These are phyloP conservation scores for Pogonus chalceus DNA, from an alignment of 1,140 invertebrate species.

Conservation along the genomic window DNA sequence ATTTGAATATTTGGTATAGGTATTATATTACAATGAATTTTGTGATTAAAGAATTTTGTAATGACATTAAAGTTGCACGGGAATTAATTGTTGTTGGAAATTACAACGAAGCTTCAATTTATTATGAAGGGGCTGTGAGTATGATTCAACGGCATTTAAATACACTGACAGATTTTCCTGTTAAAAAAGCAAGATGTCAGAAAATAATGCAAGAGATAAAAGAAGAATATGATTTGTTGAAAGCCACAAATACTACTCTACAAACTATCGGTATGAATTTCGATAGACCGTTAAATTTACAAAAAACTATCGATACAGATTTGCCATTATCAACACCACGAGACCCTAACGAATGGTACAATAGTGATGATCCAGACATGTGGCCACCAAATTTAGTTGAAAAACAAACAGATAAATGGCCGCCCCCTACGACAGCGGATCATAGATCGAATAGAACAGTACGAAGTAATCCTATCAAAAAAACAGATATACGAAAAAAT, in stretches of 20 bases:
- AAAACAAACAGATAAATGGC: constrained; percentile 77
- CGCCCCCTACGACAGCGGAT: constrained; percentile 74
- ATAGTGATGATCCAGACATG: constrained; percentile 63
- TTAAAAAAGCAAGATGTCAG: constrained; percentile 80
- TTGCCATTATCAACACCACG: constrained; percentile 66
- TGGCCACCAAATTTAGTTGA: constrained; percentile 58
- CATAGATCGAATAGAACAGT: constrained; percentile 43
- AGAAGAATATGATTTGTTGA: constrained; percentile 81
- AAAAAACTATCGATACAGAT: constrained; percentile 14
- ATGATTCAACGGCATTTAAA: constrained; percentile 78
- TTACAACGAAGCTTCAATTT: constrained; percentile 89
- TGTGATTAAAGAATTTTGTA: constrained; percentile 72
- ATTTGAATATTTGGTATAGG: too few relatives aligned
- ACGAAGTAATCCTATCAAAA: neutral
- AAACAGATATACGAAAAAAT: neutral
- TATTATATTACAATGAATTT: neutral
- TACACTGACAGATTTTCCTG: constrained; percentile 65
- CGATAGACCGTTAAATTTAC: constrained; percentile 10
- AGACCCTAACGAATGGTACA: constrained; percentile 74
- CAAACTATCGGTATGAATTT: constrained; percentile 24
- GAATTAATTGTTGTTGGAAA: constrained; percentile 92
- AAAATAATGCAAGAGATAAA: constrained; percentile 44
- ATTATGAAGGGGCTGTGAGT: constrained; percentile 88
- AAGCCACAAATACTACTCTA: constrained; percentile 64
- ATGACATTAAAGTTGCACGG: constrained; percentile 84